These are phyloP conservation scores for Sepiola atlantica DNA, from an alignment of 2,888 invertebrate species.

Conservation along the genomic window DNA sequence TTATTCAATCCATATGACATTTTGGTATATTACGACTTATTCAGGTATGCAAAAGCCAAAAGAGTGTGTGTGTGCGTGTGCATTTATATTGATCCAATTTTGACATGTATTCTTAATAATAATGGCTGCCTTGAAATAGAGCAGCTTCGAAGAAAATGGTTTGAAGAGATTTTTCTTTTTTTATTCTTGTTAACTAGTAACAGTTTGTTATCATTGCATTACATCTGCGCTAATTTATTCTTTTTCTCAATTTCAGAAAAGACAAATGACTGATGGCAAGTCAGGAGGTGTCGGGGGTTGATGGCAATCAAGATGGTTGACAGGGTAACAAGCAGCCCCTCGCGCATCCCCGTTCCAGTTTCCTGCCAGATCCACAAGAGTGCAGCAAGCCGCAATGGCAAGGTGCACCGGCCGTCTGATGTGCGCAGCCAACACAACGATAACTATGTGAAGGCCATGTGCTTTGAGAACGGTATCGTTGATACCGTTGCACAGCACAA, in stretches of 20 bases:
- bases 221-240: not conserved
- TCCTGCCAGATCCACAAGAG: conserved; percentile 46
- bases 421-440: conserved; percentile 48
- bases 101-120: not conserved
- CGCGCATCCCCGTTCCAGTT: conserved; percentile 65
- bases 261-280: conserved; percentile 37
- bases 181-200: not conserved
- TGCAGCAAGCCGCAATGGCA: conserved; percentile 48
- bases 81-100: not conserved
- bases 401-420: conserved; percentile 48
- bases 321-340: conserved; percentile 62
- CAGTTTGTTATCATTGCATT: not conserved
- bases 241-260: conserved; percentile 40
- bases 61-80: not conserved
- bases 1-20: too few species aligned
- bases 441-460: conserved; percentile 47
- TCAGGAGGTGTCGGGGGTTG: conserved; percentile 39
- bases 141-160: not conserved
- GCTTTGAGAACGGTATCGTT: conserved; percentile 55
- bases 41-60: too few species aligned
- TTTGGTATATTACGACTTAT: too few species aligned
- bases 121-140: not conserved
- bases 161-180: not conserved
- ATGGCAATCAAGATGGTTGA: conserved; percentile 59
- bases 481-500: conserved; percentile 38